Conservation (phyloP, 1,140 invertebrate species). For the Ridgeia piscesae region DNA sequence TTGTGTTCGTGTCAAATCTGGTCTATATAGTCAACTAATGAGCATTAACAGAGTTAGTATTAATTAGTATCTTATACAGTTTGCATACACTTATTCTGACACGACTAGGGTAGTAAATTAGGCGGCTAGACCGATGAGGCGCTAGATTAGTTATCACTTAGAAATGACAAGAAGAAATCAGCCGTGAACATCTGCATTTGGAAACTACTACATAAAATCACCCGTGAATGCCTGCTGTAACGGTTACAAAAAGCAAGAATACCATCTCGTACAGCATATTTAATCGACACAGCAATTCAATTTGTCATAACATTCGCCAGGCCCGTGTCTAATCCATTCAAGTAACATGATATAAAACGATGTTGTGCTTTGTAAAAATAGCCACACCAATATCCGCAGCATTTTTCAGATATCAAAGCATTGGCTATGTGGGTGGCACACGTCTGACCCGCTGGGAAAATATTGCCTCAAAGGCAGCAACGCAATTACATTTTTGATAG, state of each 20-base stretch:
- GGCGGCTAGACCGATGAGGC: not conserved
- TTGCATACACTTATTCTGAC: not conserved
- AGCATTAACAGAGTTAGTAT: not conserved
- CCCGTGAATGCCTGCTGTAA: too few relatives aligned
- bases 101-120: not conserved
- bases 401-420: too few relatives aligned
- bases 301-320: not conserved
- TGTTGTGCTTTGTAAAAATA: not conserved
- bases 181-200: not conserved
- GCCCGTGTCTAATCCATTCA: not conserved
- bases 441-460: not conserved
- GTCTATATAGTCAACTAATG: not conserved
- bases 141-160: not conserved
- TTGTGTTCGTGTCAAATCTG: not conserved
- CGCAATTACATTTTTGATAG: not conserved
- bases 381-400: not conserved
- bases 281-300: not conserved
- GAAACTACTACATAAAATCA: not conserved
- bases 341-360: not conserved
- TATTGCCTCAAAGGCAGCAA: not conserved
- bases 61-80: not conserved
- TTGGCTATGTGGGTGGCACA: not conserved
- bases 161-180: not conserved
- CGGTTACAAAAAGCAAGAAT: not conserved
- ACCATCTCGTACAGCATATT: not conserved